Conservation (phyloP, 2,797 vertebrate genomes). For the Sebastes oblongus region DNA sequence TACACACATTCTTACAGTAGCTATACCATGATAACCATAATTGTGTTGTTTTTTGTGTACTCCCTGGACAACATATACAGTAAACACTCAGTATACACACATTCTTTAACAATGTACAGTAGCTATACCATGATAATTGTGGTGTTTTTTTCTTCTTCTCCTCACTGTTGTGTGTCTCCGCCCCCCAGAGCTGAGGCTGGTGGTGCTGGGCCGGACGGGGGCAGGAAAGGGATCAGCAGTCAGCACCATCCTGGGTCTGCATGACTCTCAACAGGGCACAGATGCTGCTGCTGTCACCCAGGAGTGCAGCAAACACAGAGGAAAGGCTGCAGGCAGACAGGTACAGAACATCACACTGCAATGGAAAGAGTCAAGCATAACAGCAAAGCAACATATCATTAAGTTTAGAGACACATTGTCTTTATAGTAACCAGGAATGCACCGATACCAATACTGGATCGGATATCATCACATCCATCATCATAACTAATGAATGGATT, state of each 20-base stretch:
- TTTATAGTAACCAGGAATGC: not conserved
- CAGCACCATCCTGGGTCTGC: conserved; percentile 70
- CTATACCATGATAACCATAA: not conserved
- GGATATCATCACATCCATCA: too few relatives aligned
- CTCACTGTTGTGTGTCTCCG: not conserved
- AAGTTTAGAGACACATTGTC: not conserved
- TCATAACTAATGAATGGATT: too few relatives aligned
- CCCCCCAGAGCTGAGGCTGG: conserved; percentile 76
- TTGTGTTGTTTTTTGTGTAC: not conserved
- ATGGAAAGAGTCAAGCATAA: not conserved
- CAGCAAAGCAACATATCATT: not conserved
- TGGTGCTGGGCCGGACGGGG: conserved; percentile 73
- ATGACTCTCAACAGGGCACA: conserved; percentile 27
- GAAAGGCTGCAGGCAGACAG: conserved; percentile 70
- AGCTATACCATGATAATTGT: not conserved
- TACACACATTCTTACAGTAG: too few relatives aligned
- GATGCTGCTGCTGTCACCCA: rapidly evolving
- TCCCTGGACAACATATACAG: not conserved
- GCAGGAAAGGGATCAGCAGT: conserved; percentile 63
- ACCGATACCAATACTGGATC: too few relatives aligned
- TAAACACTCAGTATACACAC: not conserved
- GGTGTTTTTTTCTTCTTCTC: not conserved
- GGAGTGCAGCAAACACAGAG: conserved; percentile 67
- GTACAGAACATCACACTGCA: conserved; percentile 26
- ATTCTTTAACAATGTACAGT: too few relatives aligned